phyloP scores from a whole-genome alignment of 2,888 invertebrate genomes.

The Heliconius charithonia region DNA sequence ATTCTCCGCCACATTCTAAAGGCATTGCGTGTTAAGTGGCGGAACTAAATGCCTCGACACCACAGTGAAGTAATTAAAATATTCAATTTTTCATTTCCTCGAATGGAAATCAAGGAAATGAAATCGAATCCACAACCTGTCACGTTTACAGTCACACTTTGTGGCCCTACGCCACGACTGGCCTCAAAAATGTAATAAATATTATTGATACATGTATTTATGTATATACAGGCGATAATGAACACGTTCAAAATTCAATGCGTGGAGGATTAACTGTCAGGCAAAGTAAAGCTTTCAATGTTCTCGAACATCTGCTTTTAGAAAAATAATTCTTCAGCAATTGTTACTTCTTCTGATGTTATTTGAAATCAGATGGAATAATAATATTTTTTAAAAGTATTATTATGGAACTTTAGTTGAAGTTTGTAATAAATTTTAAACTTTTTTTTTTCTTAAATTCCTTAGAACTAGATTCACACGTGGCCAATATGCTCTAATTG shows the following conservation, averaged over 20 bases:
- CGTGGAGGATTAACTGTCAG: conserved; percentile 18
- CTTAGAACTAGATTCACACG: not conserved
- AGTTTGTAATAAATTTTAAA: not conserved
- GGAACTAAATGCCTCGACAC: too few species aligned
- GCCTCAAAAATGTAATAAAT: too few species aligned
- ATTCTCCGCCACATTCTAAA: too few species aligned
- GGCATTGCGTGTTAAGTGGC: too few species aligned
- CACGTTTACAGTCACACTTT: too few species aligned
- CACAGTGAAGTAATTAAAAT: too few species aligned
- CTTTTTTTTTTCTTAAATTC: not conserved
- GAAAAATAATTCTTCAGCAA: conserved; percentile 8
- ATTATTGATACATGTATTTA: too few species aligned
- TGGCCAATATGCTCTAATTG: conserved; percentile 1
- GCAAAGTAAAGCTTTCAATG: conserved; percentile 15
- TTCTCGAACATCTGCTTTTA: conserved; percentile 18
- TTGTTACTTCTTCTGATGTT: not conserved
- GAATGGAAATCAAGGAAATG: too few species aligned
- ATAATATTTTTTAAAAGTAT: not conserved
- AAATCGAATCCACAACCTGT: too few species aligned
- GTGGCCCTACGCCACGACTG: too few species aligned
- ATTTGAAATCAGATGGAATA: not conserved
- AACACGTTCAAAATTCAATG: not conserved
- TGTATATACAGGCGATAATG: not conserved
- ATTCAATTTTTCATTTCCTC: too few species aligned
- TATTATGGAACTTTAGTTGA: not conserved